Evolutionary conservation across 2,113 vertebrate species (phyloP), one percentile per base, ranked within the genome.

Genomic region (Zosterops japonicus): DNA sequence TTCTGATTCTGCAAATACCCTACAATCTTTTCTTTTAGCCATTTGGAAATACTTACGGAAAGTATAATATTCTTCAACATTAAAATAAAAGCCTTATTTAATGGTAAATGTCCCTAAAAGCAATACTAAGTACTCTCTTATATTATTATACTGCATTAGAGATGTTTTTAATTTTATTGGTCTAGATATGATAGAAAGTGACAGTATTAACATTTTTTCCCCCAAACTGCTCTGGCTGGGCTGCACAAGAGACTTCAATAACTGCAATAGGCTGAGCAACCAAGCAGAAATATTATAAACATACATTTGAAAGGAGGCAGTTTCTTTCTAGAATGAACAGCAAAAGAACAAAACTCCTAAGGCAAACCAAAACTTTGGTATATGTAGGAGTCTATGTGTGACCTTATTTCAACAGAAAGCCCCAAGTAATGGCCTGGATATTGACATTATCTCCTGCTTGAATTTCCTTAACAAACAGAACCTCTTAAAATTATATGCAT

Each of bases 41-140:
- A 94, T 79, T 93, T 94, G 71, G 90, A 95, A 96, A 95, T 90
- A 91, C 60, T 95, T 93, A 56, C 1, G 16, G 70, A 93, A 95
- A 89, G 59, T 19, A 89, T 18, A 95, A 94, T 76, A 75, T 78
- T 84, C 35, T 78, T 82, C 49, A 87, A 76, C 35, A 76, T 80
- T 68, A 95, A 93, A 89, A 94, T 87, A 93, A 96, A 95, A 96
- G 59, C 49, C 39, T 74, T 46, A 80, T 87, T 76, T 77, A 88
- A 91, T 80, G 44, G 72, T 57, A 88, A 94, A 91, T 69, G 46
- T 74, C 42, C n/a, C 76, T 95, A 93, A 60, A 97, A 96, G 63
- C 76, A 95, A 89, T 20, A 61, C 31, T 60, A 92, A 96, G 63
- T 87, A 83, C n/a, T 91, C 65, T 82, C 35, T 56, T 50, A 64